Base-by-base conservation (phyloP, 2,113 vertebrate genomes). In the Copsychus sechellarum region DNA sequence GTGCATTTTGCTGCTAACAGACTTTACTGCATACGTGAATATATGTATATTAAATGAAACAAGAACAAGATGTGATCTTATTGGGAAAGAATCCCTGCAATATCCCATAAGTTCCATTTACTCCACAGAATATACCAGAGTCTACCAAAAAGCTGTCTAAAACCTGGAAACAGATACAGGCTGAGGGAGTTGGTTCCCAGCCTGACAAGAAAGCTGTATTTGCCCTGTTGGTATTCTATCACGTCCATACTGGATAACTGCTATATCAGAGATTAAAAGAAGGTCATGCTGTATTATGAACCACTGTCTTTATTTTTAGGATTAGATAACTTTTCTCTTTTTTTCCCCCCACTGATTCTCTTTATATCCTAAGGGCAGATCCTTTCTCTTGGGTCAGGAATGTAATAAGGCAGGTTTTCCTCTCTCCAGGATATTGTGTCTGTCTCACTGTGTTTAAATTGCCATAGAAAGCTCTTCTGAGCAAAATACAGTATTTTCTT, bases 391-490 rank as follows among this genome's bases (percentile, higher is more conserved):
- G 97, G 97, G 98, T 98, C 97, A 98, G 98, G 98, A 99, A 98
- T 98, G 98, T 98, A 98, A 98, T 99, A 98, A 98, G 98, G 94
- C 96, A 92, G 96, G 96, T 98, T 98, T 97, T 98, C 96, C 97
- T 98, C 96, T 97, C 97, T 98, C 98, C 98, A 98, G 98, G 98
- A 99, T 99, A 99, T 98, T 98, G 98, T 98, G 98, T 99, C 98
- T 98, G 98, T 98, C 98, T 98, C 97, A 86, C 97, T 97, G 98
- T 97, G 96, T 98, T 98, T 98, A 98, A 98, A 98, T 98, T 98
- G 98, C 98, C 97, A 96, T 92, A 93, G 98, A 98, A 98, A 98
- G 97, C 97, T 96, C 97, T 98, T 98, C 97, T 96, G 98, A 98
- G 97, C 93, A 98, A 98, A 98, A 98, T 93, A 97, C 96, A 97